These are phyloP conservation scores for Epinotia demarniana DNA, from an alignment of 2,888 invertebrate species.

Conservation along the genomic window DNA sequence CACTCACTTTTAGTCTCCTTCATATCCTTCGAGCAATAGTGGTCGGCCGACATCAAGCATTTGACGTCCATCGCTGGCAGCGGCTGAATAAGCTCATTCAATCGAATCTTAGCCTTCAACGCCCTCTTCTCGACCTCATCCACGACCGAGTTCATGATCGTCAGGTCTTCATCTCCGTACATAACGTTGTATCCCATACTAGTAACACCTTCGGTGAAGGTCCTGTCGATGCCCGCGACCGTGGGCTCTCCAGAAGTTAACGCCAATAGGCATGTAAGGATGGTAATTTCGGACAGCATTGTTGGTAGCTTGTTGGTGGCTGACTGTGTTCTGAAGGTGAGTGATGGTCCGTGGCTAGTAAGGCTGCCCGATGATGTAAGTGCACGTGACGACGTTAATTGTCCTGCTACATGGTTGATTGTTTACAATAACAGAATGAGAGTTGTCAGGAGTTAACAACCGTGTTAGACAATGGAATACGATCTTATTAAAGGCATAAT, in stretches of 20 bases:
- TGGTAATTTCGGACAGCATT: conserved; percentile 58
- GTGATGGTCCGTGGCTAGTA: conserved; percentile 47
- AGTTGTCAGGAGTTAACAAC: conserved; percentile 58
- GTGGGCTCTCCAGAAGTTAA: conserved; percentile 54
- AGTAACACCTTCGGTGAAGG: conserved; percentile 61
- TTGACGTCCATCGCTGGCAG: conserved; percentile 71
- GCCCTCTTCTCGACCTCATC: conserved; percentile 61
- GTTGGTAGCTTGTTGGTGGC: conserved; percentile 52
- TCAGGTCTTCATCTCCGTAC: conserved; percentile 72
- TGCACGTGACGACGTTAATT: conserved; percentile 63
- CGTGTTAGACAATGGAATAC: conserved; percentile 16
- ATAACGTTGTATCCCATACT: conserved; percentile 66
- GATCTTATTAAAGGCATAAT: neutral
- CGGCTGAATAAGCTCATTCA: conserved; percentile 62
- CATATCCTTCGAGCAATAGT: conserved; percentile 73
- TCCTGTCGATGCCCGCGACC: conserved; percentile 60
- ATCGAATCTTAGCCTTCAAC: conserved; percentile 57
- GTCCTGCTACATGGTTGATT: conserved; percentile 55
- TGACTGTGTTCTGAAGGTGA: conserved; percentile 49
- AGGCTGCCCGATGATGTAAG: conserved; percentile 60
- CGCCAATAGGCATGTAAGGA: conserved; percentile 48
- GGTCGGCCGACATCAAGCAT: conserved; percentile 76
- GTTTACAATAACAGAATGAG: conserved; percentile 60
- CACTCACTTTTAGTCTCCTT: conserved; percentile 71
- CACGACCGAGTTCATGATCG: conserved; percentile 67